These are phyloP conservation scores for Callospermophilus lateralis DNA, from an alignment of 2,113 vertebrate species.

Conservation along the genomic window DNA sequence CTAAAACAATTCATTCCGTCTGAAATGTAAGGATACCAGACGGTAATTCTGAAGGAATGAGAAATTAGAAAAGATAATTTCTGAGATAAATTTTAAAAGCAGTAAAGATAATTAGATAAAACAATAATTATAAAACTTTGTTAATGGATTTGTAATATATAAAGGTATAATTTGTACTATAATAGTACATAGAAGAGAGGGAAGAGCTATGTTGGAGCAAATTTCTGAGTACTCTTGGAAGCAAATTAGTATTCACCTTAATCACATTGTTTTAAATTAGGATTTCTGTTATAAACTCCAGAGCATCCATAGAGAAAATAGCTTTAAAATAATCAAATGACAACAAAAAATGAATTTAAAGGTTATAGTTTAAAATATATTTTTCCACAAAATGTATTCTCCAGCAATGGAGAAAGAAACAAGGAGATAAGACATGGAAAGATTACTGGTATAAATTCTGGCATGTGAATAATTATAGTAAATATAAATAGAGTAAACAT, in stretches of 20 bases:
- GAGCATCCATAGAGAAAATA: neutral
- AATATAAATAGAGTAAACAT: neutral
- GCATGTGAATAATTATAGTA: neutral
- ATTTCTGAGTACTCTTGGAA: neutral
- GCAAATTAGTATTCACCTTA: neutral
- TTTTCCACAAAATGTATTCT: neutral
- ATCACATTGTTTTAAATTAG: neutral
- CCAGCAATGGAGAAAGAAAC: neutral
- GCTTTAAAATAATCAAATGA: neutral
- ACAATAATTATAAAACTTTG: neutral
- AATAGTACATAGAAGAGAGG: neutral
- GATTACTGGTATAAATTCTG: neutral
- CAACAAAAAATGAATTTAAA: neutral
- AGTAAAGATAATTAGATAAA: neutral
- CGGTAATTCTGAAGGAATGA: neutral
- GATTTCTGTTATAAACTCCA: neutral
- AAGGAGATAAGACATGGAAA: neutral
- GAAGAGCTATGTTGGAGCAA: neutral
- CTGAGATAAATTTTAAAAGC: neutral
- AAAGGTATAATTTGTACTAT: neutral
- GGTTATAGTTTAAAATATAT: neutral
- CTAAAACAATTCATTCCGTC: neutral
- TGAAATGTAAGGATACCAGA: neutral
- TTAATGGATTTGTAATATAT: too few relatives aligned
- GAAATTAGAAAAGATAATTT: neutral